Evolutionary conservation across 2,113 vertebrate species (phyloP), one percentile per base, ranked within the genome.

Genomic region (Corydoras sp.): DNA sequence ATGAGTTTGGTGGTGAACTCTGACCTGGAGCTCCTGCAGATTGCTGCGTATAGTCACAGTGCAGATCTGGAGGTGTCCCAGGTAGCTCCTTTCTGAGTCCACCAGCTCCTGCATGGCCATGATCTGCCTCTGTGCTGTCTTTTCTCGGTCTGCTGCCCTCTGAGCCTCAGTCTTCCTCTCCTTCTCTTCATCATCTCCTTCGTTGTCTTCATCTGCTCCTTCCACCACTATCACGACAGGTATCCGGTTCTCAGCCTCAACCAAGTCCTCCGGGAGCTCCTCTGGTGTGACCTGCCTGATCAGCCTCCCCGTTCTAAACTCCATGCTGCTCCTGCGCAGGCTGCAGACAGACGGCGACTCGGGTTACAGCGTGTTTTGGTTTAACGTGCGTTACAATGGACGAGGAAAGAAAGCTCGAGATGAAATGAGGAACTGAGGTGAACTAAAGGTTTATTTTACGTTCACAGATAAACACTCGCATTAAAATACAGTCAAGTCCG

Each of bases 101-200:
- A 97, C 77, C 61, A 99, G 85, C 78, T 99, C 97, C 62, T 90
- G 86, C 10, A 93, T 65, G 0, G 92, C 88, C 83, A 94, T 81
- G 65, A 55, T 76, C 86, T 93, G 95, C 13, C 87, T 92, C 74
- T 91, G 89, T 32, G 86, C 80, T 0, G 14, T 81, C 71, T 65
- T 87, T 78, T 91, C 84, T 0, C 76, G 83, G 31, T 81, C 81
- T 3, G 65, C 75, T 0, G 73, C 78, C 43, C 80, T 76, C 65
- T 87, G 87, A 35, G 83, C 80, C 1, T 81, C 81, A 1, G 43
- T 5, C 56, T 73, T 81, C 71, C 12, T 71, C 24, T 63, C 81
- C 77, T 0, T 85, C 60, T 3, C 77, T 77, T 0, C 72, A 59
- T 78, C 55, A 31, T 67, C 72, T 2, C 65, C 72, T 5, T 78